Base-by-base conservation (phyloP, 2,888 invertebrate species). In the Heteromurus nitidus region DNA sequence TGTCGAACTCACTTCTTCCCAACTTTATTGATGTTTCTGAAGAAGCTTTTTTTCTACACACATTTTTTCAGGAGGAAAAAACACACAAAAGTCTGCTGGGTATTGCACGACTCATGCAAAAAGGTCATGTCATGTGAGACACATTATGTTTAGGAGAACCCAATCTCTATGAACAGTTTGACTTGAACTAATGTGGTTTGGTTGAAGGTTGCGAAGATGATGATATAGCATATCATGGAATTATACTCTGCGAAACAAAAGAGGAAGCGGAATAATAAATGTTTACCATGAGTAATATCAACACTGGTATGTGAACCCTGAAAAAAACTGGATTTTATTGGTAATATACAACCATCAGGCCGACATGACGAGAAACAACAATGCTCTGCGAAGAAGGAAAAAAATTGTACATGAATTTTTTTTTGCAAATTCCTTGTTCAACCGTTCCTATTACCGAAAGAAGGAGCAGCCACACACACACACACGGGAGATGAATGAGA, bases 121-220 rank as follows among this genome's bases (percentile, higher is more conserved):
- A 55, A 36, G 73, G 73, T 73, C 64, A 73, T 73, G 64, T 73
- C 73, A 73, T 60, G 72, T 72, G 60, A 72, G 36, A 73, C 73
- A 73, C 18, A n/a, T n/a, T n/a, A n/a, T n/a, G n/a, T n/a, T n/a
- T n/a, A n/a, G n/a, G 53, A 50, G 64, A 73, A 73, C 30, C 58
- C 42, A 60, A 28, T 11, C 16, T 60, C 60, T 28, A 3, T 30
- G 5, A 26, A 30, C 60, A 28, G 7, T 22, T 26, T 55, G 55
- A 55, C 24, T 60, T 53, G 53, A 53, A 53, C 53, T 53, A 47
- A 53, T 53, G 53, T 3, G 7, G 5, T 53, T 47, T 22, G 22
- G n/a, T n/a, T n/a, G n/a, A n/a, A n/a, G n/a, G n/a, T n/a, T n/a
- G n/a, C n/a, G n/a, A n/a, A 18, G 53, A 53, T 47, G 36, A 53